Conservation (phyloP, 2,113 vertebrate genomes). For the Hemibagrus wyckioides region DNA sequence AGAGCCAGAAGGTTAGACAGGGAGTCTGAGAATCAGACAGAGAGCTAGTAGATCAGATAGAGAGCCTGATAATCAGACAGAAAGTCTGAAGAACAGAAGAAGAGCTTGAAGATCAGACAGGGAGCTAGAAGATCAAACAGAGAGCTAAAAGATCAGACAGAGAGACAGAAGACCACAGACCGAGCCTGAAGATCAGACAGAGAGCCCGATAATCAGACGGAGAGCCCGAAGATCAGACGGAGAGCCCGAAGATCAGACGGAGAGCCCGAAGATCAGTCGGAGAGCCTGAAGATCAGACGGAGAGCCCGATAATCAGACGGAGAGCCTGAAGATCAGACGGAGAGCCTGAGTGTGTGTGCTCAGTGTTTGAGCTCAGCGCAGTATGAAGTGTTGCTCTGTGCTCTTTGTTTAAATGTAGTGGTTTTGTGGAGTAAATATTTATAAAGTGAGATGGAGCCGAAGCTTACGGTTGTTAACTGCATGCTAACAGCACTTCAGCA, state of each 20-base stretch:
- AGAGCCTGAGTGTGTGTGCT: not conserved
- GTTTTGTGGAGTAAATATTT: slow-evolving; percentile 43
- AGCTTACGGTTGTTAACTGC: slow-evolving; percentile 10
- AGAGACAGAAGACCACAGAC: not conserved
- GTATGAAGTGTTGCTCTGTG: not conserved
- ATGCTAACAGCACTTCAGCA: slow-evolving; percentile 5
- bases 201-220: not conserved
- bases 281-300: not conserved
- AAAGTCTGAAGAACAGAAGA: too few relatives aligned
- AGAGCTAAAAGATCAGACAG: not conserved
- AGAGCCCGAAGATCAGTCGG: not conserved
- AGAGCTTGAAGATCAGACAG: not conserved
- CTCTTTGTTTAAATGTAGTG: slow-evolving; percentile 35
- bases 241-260: not conserved
- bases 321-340: not conserved
- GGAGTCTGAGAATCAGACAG: not conserved
- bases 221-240: not conserved
- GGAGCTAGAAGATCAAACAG: not conserved
- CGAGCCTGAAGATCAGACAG: not conserved
- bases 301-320: not conserved
- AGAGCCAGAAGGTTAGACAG: not conserved
- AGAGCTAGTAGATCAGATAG: too few relatives aligned
- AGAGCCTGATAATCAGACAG: not conserved
- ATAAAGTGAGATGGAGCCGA: slow-evolving; percentile 19
- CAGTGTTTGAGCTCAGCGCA: not conserved